Base-by-base conservation (phyloP, 2,113 vertebrate genomes). In the Tylochromis polylepis region DNA sequence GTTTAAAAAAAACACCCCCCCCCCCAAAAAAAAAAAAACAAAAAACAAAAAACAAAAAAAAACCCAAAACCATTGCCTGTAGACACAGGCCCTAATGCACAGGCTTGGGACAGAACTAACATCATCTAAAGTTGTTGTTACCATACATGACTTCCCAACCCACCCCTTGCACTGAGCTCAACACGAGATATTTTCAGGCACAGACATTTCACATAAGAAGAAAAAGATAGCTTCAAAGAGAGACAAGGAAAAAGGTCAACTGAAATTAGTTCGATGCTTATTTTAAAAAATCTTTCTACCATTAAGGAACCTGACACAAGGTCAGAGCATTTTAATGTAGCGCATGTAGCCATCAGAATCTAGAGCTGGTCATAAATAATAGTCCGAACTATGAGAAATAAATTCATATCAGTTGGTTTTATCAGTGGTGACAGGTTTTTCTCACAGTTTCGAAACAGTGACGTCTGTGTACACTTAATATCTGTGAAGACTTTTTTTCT, bases 241-340 rank as follows among this genome's bases (percentile, higher is more conserved):
- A 75, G 70, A 51, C 70, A 51, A 31, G 43, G 11, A 29, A 77
- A 77, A 75, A 29, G 41, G 43, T 16, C 31, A 51, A 77, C 43
- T 31, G 27, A 31, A 51, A 29, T 51, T 0, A 77, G 27, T 0
- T 18, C 24, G 4, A 5, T 49, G 15, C 41, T 75, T 29, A 75
- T 49, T 49, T 49, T 49, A 29, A 20, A 24, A 27, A 46, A 49
- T 49, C 29, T 16, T 46, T 77, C 11, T 49, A 31, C 16, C 16
- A 51, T 2, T 31, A 31, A 51, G 46, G 0, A 43, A 77, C 24
- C 70, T 1, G 3, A 11, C 72, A 51, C 27, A 31, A 29, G 1
- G 24, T 31, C 22, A 51, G 7, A 77, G 46, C 46, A 51, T 0
- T 51, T 77, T 31, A 51, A 31, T 12, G 27, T 51, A n/a, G 6